These are phyloP conservation scores for Leptopilina drosophilae DNA, from an alignment of 2,888 invertebrate species.

Conservation along the genomic window DNA sequence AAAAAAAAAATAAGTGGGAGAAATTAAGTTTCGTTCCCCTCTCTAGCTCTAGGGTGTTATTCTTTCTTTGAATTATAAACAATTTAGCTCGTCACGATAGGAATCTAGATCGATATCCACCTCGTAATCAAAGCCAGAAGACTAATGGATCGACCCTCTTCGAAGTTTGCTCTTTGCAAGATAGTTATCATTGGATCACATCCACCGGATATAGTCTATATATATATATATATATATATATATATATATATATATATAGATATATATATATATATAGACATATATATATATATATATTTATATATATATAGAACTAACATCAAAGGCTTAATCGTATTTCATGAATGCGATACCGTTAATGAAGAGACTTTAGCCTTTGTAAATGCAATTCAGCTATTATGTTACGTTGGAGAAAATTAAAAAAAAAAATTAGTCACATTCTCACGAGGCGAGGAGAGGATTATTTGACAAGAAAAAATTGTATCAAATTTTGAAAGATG, in stretches of 20 bases:
- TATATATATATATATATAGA: background rate
- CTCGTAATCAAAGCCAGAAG: constrained; percentile 54
- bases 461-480: too few relatives aligned
- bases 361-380: background rate
- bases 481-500: too few relatives aligned
- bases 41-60: constrained; percentile 15
- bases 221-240: too few relatives aligned
- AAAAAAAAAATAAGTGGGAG: too few relatives aligned
- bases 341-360: constrained; percentile 35
- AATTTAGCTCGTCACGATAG: constrained; percentile 58
- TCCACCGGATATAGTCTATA: constrained; percentile 20
- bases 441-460: too few relatives aligned
- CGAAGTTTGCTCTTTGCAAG: constrained; percentile 48
- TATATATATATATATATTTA: background rate
- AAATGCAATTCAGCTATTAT: constrained; percentile 13
- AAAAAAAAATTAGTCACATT: too few relatives aligned
- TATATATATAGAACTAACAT: constrained; percentile 25
- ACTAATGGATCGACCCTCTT: constrained; percentile 53
- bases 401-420: background rate
- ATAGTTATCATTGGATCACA: constrained; percentile 50
- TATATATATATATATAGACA: background rate
- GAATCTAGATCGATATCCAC: constrained; percentile 68
- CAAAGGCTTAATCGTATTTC: constrained; percentile 50
- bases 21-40: too few relatives aligned
- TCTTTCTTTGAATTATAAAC: constrained; percentile 36